Evolutionary conservation across 2,888 invertebrate species (phyloP), one percentile per base, ranked within the genome.

Genomic region (Cephus pygmeus): DNA sequence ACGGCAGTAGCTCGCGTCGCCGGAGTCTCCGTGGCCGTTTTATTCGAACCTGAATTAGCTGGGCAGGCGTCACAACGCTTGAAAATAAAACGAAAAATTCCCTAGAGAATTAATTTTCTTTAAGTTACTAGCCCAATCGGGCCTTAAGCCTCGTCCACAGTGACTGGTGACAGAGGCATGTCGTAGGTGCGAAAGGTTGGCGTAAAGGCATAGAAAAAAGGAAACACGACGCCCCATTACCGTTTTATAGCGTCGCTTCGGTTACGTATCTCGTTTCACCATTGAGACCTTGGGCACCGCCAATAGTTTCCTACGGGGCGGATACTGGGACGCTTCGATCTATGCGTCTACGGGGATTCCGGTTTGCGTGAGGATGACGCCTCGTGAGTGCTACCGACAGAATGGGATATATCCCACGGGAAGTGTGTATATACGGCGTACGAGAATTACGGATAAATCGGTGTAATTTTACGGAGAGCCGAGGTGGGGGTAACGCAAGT

Each of bases 141-240:
- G 56, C 23, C 56, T 56, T 23, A 56, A 56, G 56, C 56, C 9
- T 56, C 56, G 23, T 56, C 9, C 56, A 0, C 56, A 56, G 15
- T 56, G 3, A 23, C 23, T 2, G 2, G 56, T 56, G 15, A 56
- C 56, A 56, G 56, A 23, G 23, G 56, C 23, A 56, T 23, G 23
- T 23, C 23, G 56, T 23, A 56, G 23, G 56, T 56, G 56, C 56
- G 56, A 56, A 23, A 56, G 56, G 23, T 56, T 56, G 56, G 36
- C 82, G 81, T 79, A 83, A 81, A 81, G 82, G 84, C 83, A 80
- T 75, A 85, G 88, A 88, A 90, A 90, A 88, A 88, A 88, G 88
- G 90, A 90, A 90, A 90, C 84, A 89, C 88, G 90, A 90, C 89
- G 91, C 91, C 90, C 90, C 88, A 90, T 91, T 91, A 90, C 90